Base-by-base conservation (phyloP, 2,888 invertebrate genomes). In the Eupithecia abbreviata region DNA sequence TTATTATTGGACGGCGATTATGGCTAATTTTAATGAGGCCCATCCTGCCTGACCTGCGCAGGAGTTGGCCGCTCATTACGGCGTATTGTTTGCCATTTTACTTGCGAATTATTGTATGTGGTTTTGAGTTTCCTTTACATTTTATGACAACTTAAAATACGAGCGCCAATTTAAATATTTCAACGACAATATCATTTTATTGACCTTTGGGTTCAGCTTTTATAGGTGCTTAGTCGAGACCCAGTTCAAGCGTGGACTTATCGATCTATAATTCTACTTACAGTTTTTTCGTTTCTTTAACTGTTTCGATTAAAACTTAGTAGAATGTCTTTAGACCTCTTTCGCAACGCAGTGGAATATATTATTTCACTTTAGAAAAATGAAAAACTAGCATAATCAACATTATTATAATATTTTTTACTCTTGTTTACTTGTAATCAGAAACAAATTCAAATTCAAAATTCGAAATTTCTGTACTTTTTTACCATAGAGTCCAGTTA, bases 1-100 rank as follows among this genome's bases (percentile, higher is more conserved):
- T 90, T 89, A 89, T 89, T 90, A 88, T 85, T 84, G 85, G 83
- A 82, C 79, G 81, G 85, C 85, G 84, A 84, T 87, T 85, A 87
- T 85, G 85, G 80, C 72, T 82, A 78, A 80, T 78, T 80, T 82
- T 82, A 80, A 82, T 82, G 81, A 80, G 74, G 78, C 77, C 75
- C 81, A 82, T 82, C 82, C 82, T 81, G 81, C 74, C 73, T 75
- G 80, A 79, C 73, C 79, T 66, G 77, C 65, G 74, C 71, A 30
- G 58, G 75, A 73, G 78, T 73, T 47, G 15, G 62, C 62, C 55
- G 30, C 73, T 78, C 77, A 75, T 78, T 78, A 77, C 73, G 51
- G 70, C 15, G 70, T 71, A 74, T 79, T 77, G 79, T 79, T 76
- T 51, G 73, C 18, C 49, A 72, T 74, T 76, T 71, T 71, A 73